phyloP scores from a whole-genome alignment of 1,140 invertebrate genomes.

The Diplogasteroides magnus region DNA sequence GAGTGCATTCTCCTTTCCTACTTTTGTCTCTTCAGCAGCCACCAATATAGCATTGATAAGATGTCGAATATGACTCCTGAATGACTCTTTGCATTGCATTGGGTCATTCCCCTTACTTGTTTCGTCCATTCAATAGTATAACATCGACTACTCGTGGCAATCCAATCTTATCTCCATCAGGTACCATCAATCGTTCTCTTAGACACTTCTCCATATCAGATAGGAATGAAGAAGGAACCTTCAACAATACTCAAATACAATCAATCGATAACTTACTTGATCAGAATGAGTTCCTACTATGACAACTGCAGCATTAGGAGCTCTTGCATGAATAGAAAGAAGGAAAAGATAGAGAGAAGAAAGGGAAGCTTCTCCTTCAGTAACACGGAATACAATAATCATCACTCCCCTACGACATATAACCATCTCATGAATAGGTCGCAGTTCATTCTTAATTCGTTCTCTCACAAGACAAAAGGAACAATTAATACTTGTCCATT shows the following conservation, averaged over 20 bases:
- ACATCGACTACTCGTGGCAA: conserved; percentile 85
- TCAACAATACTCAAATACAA: too few species aligned
- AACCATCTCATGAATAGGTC: conserved; percentile 97
- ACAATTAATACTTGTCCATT: conserved; percentile 72
- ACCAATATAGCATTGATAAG: conserved; percentile 89
- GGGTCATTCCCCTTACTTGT: too few species aligned
- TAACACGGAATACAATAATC: conserved; percentile 88
- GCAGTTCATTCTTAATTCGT: conserved; percentile 70
- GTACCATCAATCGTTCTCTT: conserved; percentile 73
- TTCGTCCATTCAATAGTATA: too few species aligned
- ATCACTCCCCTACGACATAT: conserved; percentile 89
- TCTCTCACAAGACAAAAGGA: not conserved
- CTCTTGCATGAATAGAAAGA: conserved; percentile 84
- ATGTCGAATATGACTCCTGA: conserved; percentile 79
- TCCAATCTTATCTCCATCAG: conserved; percentile 91
- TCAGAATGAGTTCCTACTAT: conserved; percentile 93
- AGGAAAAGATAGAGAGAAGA: conserved; percentile 88
- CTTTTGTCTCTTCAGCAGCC: conserved; percentile 79
- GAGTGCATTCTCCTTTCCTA: conserved; percentile 80
- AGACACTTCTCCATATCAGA: conserved; percentile 9
- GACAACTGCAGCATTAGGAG: conserved; percentile 85
- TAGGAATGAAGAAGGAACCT: not conserved
- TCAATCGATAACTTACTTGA: conserved; percentile 63
- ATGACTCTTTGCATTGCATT: conserved; percentile 79
- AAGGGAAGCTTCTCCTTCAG: conserved; percentile 83